Conservation (phyloP, 2,797 vertebrate species). For the Tolypeutes matacus region DNA sequence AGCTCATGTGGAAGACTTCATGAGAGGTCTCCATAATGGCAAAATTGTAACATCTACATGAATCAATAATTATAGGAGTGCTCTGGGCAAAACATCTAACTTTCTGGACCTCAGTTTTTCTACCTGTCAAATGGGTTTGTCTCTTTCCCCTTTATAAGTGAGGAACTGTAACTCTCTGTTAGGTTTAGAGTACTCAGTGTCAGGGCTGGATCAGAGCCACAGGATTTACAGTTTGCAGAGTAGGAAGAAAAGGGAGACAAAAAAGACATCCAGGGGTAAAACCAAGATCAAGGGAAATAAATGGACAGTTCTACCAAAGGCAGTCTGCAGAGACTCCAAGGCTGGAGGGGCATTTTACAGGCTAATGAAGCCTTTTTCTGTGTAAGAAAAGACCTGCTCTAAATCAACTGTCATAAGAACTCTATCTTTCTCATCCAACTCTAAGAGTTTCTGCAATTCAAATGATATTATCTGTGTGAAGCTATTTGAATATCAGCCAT, state of each 20-base stretch:
- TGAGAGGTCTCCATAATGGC: too few relatives aligned
- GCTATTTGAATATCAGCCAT: slow-evolving; percentile 69
- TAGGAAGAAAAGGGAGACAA: neutral
- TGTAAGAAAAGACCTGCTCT: neutral
- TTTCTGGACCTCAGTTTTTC: neutral
- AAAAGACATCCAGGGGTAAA: neutral
- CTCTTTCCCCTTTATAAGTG: neutral
- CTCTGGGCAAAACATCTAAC: neutral
- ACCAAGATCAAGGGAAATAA: neutral
- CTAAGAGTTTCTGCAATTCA: slow-evolving; percentile 67
- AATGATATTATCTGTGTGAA: slow-evolving; percentile 63
- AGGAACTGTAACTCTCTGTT: neutral
- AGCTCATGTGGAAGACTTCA: neutral
- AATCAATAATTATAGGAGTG: neutral
- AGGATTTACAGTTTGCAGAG: neutral
- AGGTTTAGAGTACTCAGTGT: neutral
- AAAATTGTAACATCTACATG: neutral
- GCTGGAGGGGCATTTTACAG: neutral
- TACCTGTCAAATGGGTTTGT: neutral
- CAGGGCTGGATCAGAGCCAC: neutral
- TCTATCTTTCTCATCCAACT: slow-evolving; percentile 19
- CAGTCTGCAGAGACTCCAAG: neutral
- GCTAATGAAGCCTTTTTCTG: neutral
- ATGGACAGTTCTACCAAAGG: neutral
- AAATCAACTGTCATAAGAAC: slow-evolving; percentile 24